Base-by-base conservation (phyloP, 2,113 vertebrate genomes). In the Pontoporia blainvillei region DNA sequence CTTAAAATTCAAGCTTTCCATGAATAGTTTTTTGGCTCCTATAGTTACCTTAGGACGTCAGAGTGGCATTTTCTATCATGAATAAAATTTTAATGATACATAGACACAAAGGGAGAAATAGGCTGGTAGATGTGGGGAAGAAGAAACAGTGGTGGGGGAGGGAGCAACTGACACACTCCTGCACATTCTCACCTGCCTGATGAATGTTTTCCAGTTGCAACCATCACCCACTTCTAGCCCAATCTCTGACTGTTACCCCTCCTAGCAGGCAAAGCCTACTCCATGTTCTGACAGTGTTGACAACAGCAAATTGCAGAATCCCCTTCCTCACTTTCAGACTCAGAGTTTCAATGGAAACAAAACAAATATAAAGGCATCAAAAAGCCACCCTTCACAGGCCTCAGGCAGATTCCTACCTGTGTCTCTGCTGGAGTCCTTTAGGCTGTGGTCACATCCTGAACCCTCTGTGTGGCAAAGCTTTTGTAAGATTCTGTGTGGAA, bases 71-170 rank as follows among this genome's bases (percentile, higher is more conserved):
- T 95, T 84, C 84, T 52, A 76, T 64, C 59, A 61, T 4, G 57
- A 82, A 46, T 59, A 81, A 81, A 79, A 86, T 94, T 94, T 98
- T 95, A 95, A 95, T 69, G 85, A 61, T 79, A 29, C 61, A 39
- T 59, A 73, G 67, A 52, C 44, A 52, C 67, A 73, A 91, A 93
- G 54, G 52, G 76, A 44, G 52, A 89, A 72, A 75, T 87, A 49
- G 86, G 25, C 49, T 61, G 57, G 76, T 46, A 36, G 76, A 61
- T 73, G 71, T 72, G n/a, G 71, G 41, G 57, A 69, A 93, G 92
- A 25, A 93, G 82, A 34, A 34, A 8, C 13, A 0, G 46, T 1
- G 46, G 13, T 31, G 95, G 31, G 44, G 61, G 31, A 59, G 11
- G 49, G 62, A 61, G 59, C 17, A 46, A 5, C 44, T 39, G 71